Evolutionary conservation across 2,113 vertebrate genomes (phyloP).

Genomic region (Typhlomys cinereus): DNA sequence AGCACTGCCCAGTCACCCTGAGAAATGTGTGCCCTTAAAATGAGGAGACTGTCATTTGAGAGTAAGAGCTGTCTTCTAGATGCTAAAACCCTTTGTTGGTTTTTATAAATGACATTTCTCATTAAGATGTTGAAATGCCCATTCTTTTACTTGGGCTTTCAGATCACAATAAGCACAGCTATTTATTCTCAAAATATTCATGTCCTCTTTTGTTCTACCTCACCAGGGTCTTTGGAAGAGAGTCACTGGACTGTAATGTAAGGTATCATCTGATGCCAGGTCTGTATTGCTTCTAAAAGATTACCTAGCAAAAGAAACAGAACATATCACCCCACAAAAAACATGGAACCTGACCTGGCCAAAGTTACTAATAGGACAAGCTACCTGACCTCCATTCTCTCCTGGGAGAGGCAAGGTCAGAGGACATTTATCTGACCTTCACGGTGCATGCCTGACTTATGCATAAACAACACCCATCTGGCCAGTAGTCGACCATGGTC

Average conservation of each 20-base stretch:
- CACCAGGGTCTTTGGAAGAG: not conserved
- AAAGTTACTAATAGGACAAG: not conserved
- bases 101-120: not conserved
- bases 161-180: not conserved
- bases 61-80: not conserved
- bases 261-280: not conserved
- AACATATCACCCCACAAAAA: not conserved
- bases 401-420: too few relatives aligned
- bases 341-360: not conserved
- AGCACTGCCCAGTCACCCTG: not conserved
- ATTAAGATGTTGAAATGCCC: not conserved
- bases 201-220: not conserved
- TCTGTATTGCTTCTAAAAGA: not conserved
- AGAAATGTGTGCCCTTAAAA: not conserved
- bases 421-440: not conserved
- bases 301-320: not conserved
- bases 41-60: not conserved
- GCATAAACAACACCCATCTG: not conserved
- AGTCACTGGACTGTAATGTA: not conserved
- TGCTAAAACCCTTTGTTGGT: not conserved
- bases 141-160: not conserved
- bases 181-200: not conserved
- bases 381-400: not conserved
- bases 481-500: not conserved
- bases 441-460: not conserved